Evolutionary conservation across 1,140 invertebrate genomes (phyloP), one percentile per base, ranked within the genome.

Genomic region (Capitella teleta): DNA sequence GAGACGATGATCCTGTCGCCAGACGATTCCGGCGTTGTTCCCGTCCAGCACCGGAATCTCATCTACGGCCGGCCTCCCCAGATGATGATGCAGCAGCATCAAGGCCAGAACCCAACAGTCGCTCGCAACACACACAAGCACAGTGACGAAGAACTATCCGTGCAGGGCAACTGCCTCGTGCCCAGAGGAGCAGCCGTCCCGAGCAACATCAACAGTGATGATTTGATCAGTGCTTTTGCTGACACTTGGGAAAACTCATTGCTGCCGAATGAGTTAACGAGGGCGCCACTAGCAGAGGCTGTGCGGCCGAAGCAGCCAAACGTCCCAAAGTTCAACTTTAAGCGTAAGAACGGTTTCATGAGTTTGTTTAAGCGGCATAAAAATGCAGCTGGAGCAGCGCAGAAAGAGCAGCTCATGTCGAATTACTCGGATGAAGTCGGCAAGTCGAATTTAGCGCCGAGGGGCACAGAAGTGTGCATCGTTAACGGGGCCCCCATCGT

Each of bases 21-120:
- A 21, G 42, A 44, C 24, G 21, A 21, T 6, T 26, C 18, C 5
- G 42, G 28, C 10, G 14, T 26, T n/a, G 19, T 28, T 5, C 24
- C 19, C 5, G 47, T 51, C 24, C 28, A 24, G 19, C 18, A 46
- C 25, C 18, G 37, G 32, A 67, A 66, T 37, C 46, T 67, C 5
- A 61, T 51, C 26, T 51, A 59, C 19, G 59, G 60, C 12, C 58
- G 57, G 48, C 61, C 63, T n/a, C n/a, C n/a, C n/a, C n/a, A n/a
- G n/a, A n/a, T n/a, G n/a, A n/a, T 32, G 16, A 6, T 87, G 24
- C 85, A 87, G 57, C 85, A 86, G 1, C 82, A 88, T 67, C 87
- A 91, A 64, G 88, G 87, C 3, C 74, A 87, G 10, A 93, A 94
- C 76, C 85, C 87, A 1, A 91, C 86, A 57, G 77, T 87, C 59